phyloP scores from a whole-genome alignment of 2,888 invertebrate genomes.

The Dryadula phaetusa region DNA sequence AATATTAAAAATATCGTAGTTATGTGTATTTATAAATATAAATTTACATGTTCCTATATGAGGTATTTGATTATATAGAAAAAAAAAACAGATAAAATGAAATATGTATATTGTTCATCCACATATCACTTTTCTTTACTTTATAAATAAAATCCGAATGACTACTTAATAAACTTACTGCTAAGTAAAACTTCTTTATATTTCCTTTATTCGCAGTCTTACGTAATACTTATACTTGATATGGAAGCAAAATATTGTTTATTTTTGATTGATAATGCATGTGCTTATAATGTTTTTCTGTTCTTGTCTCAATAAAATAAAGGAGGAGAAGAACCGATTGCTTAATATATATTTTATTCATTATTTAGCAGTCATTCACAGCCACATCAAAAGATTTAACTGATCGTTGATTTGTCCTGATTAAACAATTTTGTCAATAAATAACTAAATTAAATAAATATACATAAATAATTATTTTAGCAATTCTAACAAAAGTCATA shows the following conservation, averaged over 20 bases:
- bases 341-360: background rate
- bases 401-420: background rate
- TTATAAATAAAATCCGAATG: slow-evolving; percentile 14
- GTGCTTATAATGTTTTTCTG: background rate
- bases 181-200: slow-evolving; percentile 5
- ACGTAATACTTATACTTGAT: background rate
- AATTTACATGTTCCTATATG: background rate
- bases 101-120: background rate
- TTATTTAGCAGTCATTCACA: no score
- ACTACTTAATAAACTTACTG: slow-evolving; percentile 7
- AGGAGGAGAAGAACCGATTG: background rate
- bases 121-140: background rate
- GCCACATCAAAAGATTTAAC: no score
- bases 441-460: background rate
- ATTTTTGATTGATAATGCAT: background rate
- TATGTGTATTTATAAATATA: background rate
- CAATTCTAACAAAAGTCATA: background rate
- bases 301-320: background rate
- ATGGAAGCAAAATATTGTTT: background rate
- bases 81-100: background rate
- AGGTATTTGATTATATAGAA: background rate
- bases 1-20: background rate
- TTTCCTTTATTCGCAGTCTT: background rate
- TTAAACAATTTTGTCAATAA: background rate
- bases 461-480: background rate